A percentile compares a stretch with the other conserved stretches of the same genome.
Evolutionary conservation across 1,140 invertebrate genomes (phyloP).

Genomic region (Temnothorax curvispinosus): DNA sequence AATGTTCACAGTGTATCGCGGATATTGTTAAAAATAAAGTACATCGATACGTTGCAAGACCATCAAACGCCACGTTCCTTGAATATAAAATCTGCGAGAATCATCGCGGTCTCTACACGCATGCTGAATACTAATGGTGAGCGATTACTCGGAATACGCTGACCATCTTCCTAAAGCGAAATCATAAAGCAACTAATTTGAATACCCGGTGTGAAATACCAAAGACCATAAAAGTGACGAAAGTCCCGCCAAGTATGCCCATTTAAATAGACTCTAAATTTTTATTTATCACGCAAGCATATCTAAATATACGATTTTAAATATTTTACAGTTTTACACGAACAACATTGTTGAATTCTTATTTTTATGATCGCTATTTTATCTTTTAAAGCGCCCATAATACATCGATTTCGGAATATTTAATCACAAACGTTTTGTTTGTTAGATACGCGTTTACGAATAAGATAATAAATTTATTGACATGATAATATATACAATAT

Average conservation of each 20-base stretch:
- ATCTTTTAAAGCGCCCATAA: constrained; percentile 15
- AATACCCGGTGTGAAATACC: constrained; percentile 57
- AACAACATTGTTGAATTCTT: not conserved
- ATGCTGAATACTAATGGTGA: constrained; percentile 73
- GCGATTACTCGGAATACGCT: constrained; percentile 62
- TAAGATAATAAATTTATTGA: not conserved
- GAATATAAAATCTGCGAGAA: constrained; percentile 75
- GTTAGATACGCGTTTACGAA: not conserved
- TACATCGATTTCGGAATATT: not conserved
- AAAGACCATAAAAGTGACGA: constrained; percentile 33
- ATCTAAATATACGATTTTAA: constrained; percentile 39
- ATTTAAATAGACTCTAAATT: not conserved
- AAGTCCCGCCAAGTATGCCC: constrained; percentile 8
- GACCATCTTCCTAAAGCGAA: constrained; percentile 68
- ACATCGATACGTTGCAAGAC: constrained; percentile 69
- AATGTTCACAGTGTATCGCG: constrained; percentile 60
- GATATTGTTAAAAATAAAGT: constrained; percentile 74
- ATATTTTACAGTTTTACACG: not conserved
- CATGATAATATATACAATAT: not conserved
- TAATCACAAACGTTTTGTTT: not conserved
- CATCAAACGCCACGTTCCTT: constrained; percentile 67
- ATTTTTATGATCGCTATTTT: constrained; percentile 38
- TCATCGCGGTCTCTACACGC: constrained; percentile 31
- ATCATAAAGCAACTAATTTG: constrained; percentile 74
- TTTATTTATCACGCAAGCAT: constrained; percentile 41